These are phyloP conservation scores for Sparus aurata DNA, from an alignment of 2,797 vertebrate genomes.

Conservation along the genomic window DNA sequence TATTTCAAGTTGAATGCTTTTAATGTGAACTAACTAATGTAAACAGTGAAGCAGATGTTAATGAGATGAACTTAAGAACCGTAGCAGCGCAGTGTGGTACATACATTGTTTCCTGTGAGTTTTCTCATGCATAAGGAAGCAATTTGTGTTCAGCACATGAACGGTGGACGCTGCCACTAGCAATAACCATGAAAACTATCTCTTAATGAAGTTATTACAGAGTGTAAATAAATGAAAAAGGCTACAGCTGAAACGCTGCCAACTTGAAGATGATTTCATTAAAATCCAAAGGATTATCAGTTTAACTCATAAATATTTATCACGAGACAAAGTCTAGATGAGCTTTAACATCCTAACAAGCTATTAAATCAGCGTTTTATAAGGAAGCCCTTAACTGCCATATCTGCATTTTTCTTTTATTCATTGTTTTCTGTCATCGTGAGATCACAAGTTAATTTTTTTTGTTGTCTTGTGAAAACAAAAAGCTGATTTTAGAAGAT, in stretches of 20 bases:
- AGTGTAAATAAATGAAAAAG: neutral
- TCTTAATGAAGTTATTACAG: neutral
- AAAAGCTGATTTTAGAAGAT: no score
- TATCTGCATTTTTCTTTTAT: no score
- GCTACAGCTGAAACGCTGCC: neutral
- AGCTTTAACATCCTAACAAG: neutral
- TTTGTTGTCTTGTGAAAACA: no score
- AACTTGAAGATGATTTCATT: neutral
- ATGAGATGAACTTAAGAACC: neutral
- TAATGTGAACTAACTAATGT: constrained; percentile 3
- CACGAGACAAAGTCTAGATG: neutral
- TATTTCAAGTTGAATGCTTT: constrained; percentile 15
- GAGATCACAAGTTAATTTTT: no score
- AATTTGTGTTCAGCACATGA: neutral
- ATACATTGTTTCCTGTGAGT: neutral
- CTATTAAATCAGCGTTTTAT: neutral
- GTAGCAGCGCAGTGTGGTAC: no score
- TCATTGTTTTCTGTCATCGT: no score
- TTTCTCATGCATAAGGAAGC: no score
- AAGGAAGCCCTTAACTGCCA: no score
- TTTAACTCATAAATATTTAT: neutral
- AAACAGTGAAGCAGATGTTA: constrained; percentile 3
- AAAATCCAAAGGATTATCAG: neutral
- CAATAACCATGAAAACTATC: neutral
- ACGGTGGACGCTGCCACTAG: neutral